Conservation (phyloP, 2,888 invertebrate genomes). For the Drosophila macrothrix region DNA sequence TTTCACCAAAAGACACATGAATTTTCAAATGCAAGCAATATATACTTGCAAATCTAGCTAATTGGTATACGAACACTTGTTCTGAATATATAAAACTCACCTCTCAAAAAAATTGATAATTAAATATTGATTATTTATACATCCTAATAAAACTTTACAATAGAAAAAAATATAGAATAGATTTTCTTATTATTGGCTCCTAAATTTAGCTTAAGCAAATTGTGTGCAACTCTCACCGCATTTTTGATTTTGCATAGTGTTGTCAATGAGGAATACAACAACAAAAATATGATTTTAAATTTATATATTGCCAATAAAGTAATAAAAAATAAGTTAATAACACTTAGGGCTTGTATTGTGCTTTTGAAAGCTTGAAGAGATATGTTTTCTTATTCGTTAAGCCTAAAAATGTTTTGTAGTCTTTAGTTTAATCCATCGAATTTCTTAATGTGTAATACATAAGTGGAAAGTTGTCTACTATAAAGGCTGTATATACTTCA, state of each 20-base stretch:
- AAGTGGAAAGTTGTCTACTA: slow-evolving; percentile 55
- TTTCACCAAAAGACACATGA: background rate
- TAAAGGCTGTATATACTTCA: slow-evolving; percentile 52
- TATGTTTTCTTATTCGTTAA: slow-evolving; percentile 57
- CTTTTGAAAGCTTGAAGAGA: slow-evolving; percentile 62
- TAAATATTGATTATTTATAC: background rate
- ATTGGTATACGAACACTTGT: background rate
- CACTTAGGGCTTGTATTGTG: slow-evolving; percentile 52
- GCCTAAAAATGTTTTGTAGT: slow-evolving; percentile 49
- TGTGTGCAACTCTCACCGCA: background rate
- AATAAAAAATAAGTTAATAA: slow-evolving; percentile 43
- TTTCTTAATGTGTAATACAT: slow-evolving; percentile 41
- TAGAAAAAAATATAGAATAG: background rate
- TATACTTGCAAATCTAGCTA: background rate
- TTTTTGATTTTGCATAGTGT: background rate
- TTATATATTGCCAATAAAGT: slow-evolving; percentile 31
- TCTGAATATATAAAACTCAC: background rate
- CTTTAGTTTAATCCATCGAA: slow-evolving; percentile 43
- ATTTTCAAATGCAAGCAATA: background rate
- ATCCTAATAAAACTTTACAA: background rate
- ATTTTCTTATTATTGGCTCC: background rate
- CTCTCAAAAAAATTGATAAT: background rate
- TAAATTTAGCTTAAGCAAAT: background rate
- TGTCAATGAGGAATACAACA: slow-evolving; percentile 22
- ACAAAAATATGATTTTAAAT: slow-evolving; percentile 14